Evolutionary conservation across 92 coral and sea anemone genomes (phyloP), one percentile per base, ranked within the genome.

Genomic region (Phenganax stokvisi): DNA sequence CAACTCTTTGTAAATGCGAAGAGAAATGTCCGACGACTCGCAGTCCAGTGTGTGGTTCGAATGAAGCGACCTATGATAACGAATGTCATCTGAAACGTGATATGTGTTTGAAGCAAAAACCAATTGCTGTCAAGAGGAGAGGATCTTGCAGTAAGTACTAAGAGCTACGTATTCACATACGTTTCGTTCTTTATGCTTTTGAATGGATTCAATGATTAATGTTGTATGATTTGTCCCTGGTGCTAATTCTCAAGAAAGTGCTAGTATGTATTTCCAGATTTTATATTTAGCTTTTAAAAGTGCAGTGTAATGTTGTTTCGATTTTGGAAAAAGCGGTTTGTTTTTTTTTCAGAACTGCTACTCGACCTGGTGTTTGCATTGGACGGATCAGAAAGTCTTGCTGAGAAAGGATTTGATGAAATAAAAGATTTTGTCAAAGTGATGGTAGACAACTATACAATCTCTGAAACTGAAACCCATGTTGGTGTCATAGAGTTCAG

Each of bases 341-440:
- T 28, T 82, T 54, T 56, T 53, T 51, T 79, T 87, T 72, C 76
- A 94, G 98, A 87, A 60, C 89, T 87, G 83, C 90, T 92, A 9
- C 90, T 94, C 90, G 98, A 94, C 55, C 86, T 94, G 31, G 88
- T 94, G 52, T 86, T 94, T 67, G 97, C 96, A 0, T 60, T 94
- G 47, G 97, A 94, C 80, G 85, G 93, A 57, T 93, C 97, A 1
- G 69, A 67, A 68, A 71, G 57, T 56, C 87, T 93, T 20, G 76
- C 87, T 6, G 11, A 54, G 30, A 27, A 66, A 10, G 90, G 88
- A 61, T 90, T 86, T 78, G 84, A 79, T 11, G 83, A 86, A 70
- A 79, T 90, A 85, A 88, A 86, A 75, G 81, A 79, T 75, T 83
- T 80, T 52, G 75, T 85, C 27, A 71, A 67, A 53, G 74, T 81